phyloP scores from a whole-genome alignment of 2,797 vertebrate species.

The Melanotaenia boesemani region DNA sequence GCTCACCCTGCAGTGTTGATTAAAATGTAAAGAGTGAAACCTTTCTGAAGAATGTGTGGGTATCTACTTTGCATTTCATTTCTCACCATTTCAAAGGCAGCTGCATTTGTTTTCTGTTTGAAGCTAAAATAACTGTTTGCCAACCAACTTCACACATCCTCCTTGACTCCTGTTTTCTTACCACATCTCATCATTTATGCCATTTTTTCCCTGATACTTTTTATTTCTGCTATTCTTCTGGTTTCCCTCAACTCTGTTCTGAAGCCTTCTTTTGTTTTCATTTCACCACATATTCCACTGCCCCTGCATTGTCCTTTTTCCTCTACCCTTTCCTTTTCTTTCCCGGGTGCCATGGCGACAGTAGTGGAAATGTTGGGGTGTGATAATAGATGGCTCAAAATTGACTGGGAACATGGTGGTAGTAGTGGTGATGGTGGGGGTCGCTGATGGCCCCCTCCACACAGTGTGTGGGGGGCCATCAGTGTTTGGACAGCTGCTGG shows the following conservation, averaged over 20 bases:
- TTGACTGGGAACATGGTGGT: constrained; percentile 43
- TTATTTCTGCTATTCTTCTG: not conserved
- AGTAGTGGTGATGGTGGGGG: not conserved
- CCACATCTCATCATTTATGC: not conserved
- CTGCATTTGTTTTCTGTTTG: not conserved
- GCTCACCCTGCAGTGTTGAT: not conserved
- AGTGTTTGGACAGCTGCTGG: constrained; percentile 84
- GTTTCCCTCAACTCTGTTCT: not conserved
- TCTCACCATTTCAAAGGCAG: not conserved
- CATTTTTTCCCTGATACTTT: not conserved
- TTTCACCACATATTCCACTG: constrained; percentile 12
- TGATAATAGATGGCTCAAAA: constrained; percentile 56
- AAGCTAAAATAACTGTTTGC: not conserved
- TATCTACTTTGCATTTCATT: not conserved
- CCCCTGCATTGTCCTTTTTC: constrained; percentile 3
- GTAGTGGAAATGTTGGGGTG: constrained; percentile 33
- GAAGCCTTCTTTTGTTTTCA: not conserved
- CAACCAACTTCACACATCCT: not conserved
- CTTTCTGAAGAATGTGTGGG: not conserved
- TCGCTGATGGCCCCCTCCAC: constrained; percentile 21
- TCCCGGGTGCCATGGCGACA: constrained; percentile 60
- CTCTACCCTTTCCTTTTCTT: constrained; percentile 18
- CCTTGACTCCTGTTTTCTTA: not conserved
- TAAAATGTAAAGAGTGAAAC: not conserved
- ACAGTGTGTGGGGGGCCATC: constrained; percentile 54